phyloP scores from a whole-genome alignment of 2,113 vertebrate genomes.

The human region GRCh38 chr2:138336001-138336500 shows the following conservation, averaged over 20 bases:
- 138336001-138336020: neutral
- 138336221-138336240: slow-evolving; percentile 63
- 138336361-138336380: neutral
- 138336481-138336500: neutral
- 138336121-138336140: slow-evolving; percentile 59
- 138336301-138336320: slow-evolving; percentile 15
- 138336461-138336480: neutral
- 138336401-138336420: neutral
- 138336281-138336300: slow-evolving; percentile 59
- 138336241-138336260: slow-evolving; percentile 44
- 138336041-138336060: slow-evolving; percentile 27
- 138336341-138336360: neutral
- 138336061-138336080: slow-evolving; percentile 23
- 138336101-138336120: slow-evolving; percentile 31
- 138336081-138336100: slow-evolving; percentile 25
- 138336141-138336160: slow-evolving; percentile 65
- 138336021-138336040: neutral
- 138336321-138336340: slow-evolving; percentile 1
- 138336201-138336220: slow-evolving; percentile 36
- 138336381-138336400: neutral
- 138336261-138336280: slow-evolving; percentile 64
- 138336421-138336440: neutral
- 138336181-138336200: slow-evolving; percentile 57
- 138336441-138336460: neutral
- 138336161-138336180: slow-evolving; percentile 67